A percentile compares a stretch with the other conserved stretches of the same genome.
Conservation (phyloP, 1,140 invertebrate species). For the Atta colombica region DNA sequence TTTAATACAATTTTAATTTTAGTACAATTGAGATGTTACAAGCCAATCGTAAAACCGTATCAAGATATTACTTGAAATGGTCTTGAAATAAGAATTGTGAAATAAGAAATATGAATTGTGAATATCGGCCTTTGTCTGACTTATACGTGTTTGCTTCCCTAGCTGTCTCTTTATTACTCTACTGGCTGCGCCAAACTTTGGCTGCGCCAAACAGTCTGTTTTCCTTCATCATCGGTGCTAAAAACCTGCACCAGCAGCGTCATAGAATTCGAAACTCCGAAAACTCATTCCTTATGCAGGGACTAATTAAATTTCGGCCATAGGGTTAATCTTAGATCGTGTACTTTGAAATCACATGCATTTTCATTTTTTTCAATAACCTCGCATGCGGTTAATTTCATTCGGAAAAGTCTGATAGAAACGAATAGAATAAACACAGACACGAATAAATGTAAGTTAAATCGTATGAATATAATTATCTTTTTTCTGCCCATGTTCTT, state of each 20-base stretch:
- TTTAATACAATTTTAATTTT: too few relatives aligned
- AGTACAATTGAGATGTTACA: too few relatives aligned
- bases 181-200: neutral
- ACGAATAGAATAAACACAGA: neutral
- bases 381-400: conserved; percentile 12
- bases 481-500: neutral
- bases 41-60: too few relatives aligned
- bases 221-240: neutral
- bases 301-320: conserved; percentile 55
- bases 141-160: neutral
- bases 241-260: conserved; percentile 10
- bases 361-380: neutral
- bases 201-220: neutral
- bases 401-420: neutral
- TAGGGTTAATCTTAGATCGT: neutral
- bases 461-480: neutral
- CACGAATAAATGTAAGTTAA: neutral
- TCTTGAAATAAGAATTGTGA: too few relatives aligned
- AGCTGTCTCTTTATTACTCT: neutral
- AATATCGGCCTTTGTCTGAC: neutral
- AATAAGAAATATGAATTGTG: too few relatives aligned
- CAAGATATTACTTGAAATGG: too few relatives aligned
- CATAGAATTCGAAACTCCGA: neutral
- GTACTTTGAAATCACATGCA: neutral
- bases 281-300: conserved; percentile 23